These are phyloP conservation scores for Sturnira hondurensis DNA, from an alignment of 2,113 vertebrate species.

Conservation along the genomic window DNA sequence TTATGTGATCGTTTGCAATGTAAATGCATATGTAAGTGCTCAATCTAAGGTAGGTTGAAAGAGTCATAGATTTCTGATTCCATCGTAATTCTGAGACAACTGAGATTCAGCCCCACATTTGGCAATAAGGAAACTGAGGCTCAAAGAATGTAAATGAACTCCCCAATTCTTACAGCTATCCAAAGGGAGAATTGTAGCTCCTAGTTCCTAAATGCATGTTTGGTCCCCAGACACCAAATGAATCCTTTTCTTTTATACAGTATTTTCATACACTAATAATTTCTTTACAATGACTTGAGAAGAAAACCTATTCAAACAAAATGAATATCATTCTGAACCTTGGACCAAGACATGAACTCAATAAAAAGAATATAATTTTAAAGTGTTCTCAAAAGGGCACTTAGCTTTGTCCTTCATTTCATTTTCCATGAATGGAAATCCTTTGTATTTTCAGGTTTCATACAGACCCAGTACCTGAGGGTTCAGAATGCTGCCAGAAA, in stretches of 20 bases:
- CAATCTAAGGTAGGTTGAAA: background rate
- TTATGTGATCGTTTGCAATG: background rate
- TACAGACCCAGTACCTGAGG: background rate
- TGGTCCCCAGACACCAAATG: slow-evolving; percentile 3
- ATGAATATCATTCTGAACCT: slow-evolving; percentile 51
- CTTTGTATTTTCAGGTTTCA: slow-evolving; percentile 46
- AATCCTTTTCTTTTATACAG: slow-evolving; percentile 26
- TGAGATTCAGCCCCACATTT: background rate
- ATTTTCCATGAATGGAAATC: slow-evolving; percentile 49
- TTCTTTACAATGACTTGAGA: slow-evolving; percentile 43
- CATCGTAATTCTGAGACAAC: background rate
- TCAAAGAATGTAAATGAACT: slow-evolving; percentile 26
- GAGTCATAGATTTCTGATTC: slow-evolving; percentile 26
- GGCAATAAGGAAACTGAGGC: slow-evolving; percentile 9
- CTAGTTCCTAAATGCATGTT: background rate
- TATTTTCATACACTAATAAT: slow-evolving; percentile 45
- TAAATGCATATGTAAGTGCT: background rate
- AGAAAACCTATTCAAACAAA: slow-evolving; percentile 52
- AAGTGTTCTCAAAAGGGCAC: slow-evolving; percentile 53
- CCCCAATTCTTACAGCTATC: background rate
- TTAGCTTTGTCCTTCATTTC: slow-evolving; percentile 50
- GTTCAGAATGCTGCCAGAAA: slow-evolving; percentile 34
- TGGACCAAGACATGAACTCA: slow-evolving; percentile 46
- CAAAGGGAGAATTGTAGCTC: background rate
- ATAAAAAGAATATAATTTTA: slow-evolving; percentile 65